Conservation (phyloP, 2,797 vertebrate species). For the Rhadinocentrus ornatus region DNA sequence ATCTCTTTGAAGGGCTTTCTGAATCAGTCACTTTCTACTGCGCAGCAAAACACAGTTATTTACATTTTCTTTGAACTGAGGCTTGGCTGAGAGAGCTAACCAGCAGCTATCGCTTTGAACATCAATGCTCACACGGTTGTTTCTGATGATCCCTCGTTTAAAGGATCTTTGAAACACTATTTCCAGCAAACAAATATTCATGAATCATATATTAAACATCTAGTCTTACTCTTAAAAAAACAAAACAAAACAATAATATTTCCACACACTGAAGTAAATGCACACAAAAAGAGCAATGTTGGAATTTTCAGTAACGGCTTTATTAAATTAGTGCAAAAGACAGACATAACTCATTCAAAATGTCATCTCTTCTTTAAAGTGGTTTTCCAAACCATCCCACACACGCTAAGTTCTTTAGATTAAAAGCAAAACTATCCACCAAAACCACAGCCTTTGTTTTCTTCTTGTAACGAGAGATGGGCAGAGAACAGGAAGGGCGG, state of each 20-base stretch:
- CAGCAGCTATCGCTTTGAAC: neutral
- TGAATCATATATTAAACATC: neutral
- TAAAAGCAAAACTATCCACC: constrained; percentile 72
- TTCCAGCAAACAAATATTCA: neutral
- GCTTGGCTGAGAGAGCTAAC: neutral
- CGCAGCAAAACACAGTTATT: neutral
- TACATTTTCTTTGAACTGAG: neutral
- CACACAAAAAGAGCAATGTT: constrained; percentile 37
- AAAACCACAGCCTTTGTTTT: constrained; percentile 70
- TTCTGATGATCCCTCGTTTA: neutral
- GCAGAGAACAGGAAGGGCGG: constrained; percentile 48
- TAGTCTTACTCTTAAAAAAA: neutral
- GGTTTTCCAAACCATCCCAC: constrained; percentile 75
- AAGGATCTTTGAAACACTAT: neutral
- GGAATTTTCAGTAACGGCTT: constrained; percentile 87
- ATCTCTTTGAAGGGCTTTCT: no score
- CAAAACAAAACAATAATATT: neutral
- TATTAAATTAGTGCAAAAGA: constrained; percentile 93
- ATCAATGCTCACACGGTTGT: neutral
- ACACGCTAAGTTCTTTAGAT: constrained; percentile 68
- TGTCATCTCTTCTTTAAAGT: constrained; percentile 81
- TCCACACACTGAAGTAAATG: neutral
- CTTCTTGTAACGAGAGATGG: constrained; percentile 61
- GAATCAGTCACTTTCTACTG: neutral
- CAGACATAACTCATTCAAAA: constrained; percentile 87